A percentile compares a stretch with the other conserved stretches of the same genome.
Conservation (phyloP, 2,888 invertebrate genomes). For the Dolichomitus sp. region DNA sequence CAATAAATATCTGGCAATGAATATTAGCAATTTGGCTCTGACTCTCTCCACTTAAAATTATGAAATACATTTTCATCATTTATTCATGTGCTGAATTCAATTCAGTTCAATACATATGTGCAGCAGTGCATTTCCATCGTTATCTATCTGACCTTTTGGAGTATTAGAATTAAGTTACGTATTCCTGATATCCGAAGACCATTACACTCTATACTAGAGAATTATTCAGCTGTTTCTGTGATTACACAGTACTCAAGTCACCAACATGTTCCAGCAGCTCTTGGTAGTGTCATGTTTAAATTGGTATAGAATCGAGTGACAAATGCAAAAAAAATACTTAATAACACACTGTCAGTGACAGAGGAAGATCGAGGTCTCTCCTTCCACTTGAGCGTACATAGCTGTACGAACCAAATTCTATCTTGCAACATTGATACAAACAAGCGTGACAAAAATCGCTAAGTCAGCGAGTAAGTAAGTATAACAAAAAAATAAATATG, state of each 20-base stretch:
- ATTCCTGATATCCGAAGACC: neutral
- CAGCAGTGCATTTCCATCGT: neutral
- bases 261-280: neutral
- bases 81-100: neutral
- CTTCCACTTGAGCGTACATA: neutral
- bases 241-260: conserved; percentile 4
- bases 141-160: neutral
- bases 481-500: conserved; percentile 32
- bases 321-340: conserved; percentile 13
- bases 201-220: neutral
- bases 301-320: conserved; percentile 14
- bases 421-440: conserved; percentile 24
- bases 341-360: conserved; percentile 29
- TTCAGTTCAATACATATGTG: neutral
- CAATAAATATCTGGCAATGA: too few species aligned
- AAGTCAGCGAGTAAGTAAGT: conserved; percentile 29
- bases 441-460: conserved; percentile 19
- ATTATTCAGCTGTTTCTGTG: conserved; percentile 17
- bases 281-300: conserved; percentile 1
- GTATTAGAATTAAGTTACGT: neutral
- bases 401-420: conserved; percentile 1
- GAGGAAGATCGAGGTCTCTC: neutral
- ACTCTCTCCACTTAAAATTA: too few species aligned
- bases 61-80: neutral
- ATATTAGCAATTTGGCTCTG: too few species aligned